Evolutionary conservation across 2,888 invertebrate genomes (phyloP).

Genomic region (Aphidius colemani): DNA sequence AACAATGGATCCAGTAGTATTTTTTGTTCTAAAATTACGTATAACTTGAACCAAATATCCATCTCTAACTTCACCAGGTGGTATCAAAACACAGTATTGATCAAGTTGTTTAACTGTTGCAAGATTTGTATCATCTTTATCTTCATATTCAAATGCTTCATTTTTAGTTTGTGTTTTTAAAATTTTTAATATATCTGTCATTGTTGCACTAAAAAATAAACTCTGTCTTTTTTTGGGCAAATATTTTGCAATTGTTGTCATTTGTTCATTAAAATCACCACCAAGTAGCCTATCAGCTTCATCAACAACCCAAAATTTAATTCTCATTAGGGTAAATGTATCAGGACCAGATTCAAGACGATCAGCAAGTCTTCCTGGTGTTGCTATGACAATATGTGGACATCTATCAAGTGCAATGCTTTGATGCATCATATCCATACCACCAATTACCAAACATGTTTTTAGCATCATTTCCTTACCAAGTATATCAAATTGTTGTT

Average conservation of each 20-base stretch:
- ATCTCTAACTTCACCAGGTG: slow-evolving; percentile 89
- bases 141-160: slow-evolving; percentile 64
- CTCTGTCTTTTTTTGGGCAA: slow-evolving; percentile 83
- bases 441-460: slow-evolving; percentile 90
- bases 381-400: slow-evolving; percentile 95
- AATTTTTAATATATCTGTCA: slow-evolving; percentile 80
- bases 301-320: slow-evolving; percentile 90
- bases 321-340: slow-evolving; percentile 77
- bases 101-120: slow-evolving; percentile 89
- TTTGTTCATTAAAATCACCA: slow-evolving; percentile 81
- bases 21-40: slow-evolving; percentile 73
- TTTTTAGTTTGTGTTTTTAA: slow-evolving; percentile 68
- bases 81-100: slow-evolving; percentile 83
- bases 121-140: slow-evolving; percentile 69
- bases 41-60: slow-evolving; percentile 86
- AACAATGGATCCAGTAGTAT: slow-evolving; percentile 82
- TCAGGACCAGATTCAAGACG: slow-evolving; percentile 82
- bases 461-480: slow-evolving; percentile 86
- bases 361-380: slow-evolving; percentile 94
- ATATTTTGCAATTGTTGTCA: slow-evolving; percentile 77
- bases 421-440: slow-evolving; percentile 90
- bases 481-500: slow-evolving; percentile 91
- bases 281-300: slow-evolving; percentile 91
- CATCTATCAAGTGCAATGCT: slow-evolving; percentile 79
- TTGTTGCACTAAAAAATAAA: slow-evolving; percentile 92